phyloP scores from a whole-genome alignment of 2,797 vertebrate species.

The Synanceia verrucosa region DNA sequence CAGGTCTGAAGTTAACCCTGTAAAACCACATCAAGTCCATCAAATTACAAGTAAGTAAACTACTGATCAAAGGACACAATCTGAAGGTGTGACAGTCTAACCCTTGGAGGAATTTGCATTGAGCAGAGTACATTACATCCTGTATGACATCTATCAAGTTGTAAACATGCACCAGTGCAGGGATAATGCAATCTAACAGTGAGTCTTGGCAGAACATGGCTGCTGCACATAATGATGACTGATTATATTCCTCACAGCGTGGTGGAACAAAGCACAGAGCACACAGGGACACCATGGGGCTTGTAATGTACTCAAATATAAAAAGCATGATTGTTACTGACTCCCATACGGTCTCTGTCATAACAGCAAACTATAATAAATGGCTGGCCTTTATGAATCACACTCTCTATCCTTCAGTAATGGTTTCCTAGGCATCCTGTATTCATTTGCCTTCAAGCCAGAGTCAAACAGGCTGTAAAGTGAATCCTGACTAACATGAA shows the following conservation, averaged over 20 bases:
- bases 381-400: constrained; percentile 31
- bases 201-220: constrained; percentile 35
- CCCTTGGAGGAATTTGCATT: constrained; percentile 8
- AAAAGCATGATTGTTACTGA: constrained; percentile 51
- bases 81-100: not conserved
- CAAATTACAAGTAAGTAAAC: not conserved
- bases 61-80: constrained; percentile 11
- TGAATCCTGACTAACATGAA: constrained; percentile 6
- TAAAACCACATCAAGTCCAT: not conserved
- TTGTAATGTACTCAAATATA: constrained; percentile 40
- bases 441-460: constrained; percentile 21
- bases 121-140: not conserved
- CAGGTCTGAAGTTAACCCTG: not conserved
- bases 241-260: constrained; percentile 33
- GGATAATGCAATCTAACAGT: constrained; percentile 29
- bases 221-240: constrained; percentile 50
- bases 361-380: constrained; percentile 56
- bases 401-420: constrained; percentile 16
- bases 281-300: constrained; percentile 19
- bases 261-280: constrained; percentile 31
- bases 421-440: constrained; percentile 32
- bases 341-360: constrained; percentile 49
- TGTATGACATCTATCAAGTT: constrained; percentile 17
- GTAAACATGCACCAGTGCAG: constrained; percentile 17
- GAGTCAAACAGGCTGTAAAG: constrained; percentile 14